Evolutionary conservation across 2,797 vertebrate species (phyloP), one percentile per base, ranked within the genome.

Genomic region (Gymnopithys bicolor): DNA sequence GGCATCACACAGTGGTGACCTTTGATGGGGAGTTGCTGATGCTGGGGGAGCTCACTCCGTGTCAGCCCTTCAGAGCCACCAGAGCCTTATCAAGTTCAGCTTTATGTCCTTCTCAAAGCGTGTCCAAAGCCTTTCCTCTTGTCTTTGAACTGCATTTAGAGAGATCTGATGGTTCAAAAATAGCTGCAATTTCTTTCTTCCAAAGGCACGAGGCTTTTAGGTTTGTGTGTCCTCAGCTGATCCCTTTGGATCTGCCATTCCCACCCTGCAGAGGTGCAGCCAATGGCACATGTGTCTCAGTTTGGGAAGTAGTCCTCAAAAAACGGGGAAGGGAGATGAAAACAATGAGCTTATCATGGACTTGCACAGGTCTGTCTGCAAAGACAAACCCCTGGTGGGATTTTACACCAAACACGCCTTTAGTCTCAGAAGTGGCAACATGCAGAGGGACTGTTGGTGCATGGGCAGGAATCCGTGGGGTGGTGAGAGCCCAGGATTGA

Each of bases 61-160:
- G 86, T 5, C 82, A 83, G 35, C 77, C 56, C 62, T 55, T 66
- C 19, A 0, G 7, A n/a, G 46, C 60, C 16, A 27, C 8, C 30
- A 21, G 32, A 39, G 25, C 19, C 46, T 28, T 8, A 8, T 64
- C 41, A 25, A 16, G 9, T 25, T 33, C 21, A 49, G 56, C 59
- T 66, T 19, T 6, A 11, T 21, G 18, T 28, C 18, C 48, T 67
- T 4, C 62, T n/a, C 68, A 17, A 35, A 84, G 53, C 4, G 3
- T 30, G 62, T 71, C 43, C 58, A 55, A 45, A 56, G 8, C 62
- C 39, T 58, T 74, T 53, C 49, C 71, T 49, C 64, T 62, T 49
- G 56, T 51, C 95, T 93, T 30, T 69, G 64, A 69, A 46, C 64
- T 59, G 71, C 56, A 25, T 68, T 86, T 28, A 43, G 64, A 53